Percentiles rank a stretch among this genome's conserved stretches.
phyloP scores from a whole-genome alignment of 2,888 invertebrate genomes.

The Norana najaformis region DNA sequence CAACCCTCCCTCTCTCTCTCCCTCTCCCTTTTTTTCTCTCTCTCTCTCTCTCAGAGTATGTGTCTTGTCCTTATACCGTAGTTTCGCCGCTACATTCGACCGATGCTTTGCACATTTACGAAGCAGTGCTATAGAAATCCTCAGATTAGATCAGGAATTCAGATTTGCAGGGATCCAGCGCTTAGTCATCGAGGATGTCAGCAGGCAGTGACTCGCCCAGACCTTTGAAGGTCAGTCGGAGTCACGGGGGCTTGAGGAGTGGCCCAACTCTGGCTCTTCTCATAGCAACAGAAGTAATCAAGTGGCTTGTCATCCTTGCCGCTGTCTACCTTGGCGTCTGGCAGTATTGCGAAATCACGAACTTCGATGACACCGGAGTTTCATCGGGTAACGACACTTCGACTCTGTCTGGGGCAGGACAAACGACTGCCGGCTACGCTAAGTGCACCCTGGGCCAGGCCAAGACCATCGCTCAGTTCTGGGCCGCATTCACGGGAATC shows the following conservation, averaged over 20 bases:
- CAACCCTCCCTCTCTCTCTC: too few relatives aligned
- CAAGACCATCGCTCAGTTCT: slow-evolving; percentile 31
- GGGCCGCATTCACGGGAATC: slow-evolving; percentile 35
- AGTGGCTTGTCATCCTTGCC: slow-evolving; percentile 33
- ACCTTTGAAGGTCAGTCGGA: not conserved
- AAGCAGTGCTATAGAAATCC: not conserved
- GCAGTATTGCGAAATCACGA: slow-evolving; percentile 31
- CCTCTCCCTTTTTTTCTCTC: too few relatives aligned
- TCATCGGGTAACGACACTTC: not conserved
- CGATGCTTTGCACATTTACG: not conserved
- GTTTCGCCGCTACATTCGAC: not conserved
- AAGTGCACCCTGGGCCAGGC: not conserved
- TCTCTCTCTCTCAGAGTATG: too few relatives aligned
- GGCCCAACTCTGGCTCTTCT: not conserved
- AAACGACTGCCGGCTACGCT: not conserved
- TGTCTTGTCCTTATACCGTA: too few relatives aligned
- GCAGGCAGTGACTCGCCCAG: not conserved
- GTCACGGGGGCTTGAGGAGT: not conserved
- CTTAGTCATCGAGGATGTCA: not conserved
- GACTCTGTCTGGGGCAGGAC: not conserved
- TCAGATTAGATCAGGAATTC: not conserved
- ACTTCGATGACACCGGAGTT: not conserved
- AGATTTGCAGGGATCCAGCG: not conserved
- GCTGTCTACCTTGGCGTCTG: slow-evolving; percentile 36
- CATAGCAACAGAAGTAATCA: slow-evolving; percentile 32